Base-by-base conservation (phyloP, 2,113 vertebrate species). In the Eublepharis macularius region DNA sequence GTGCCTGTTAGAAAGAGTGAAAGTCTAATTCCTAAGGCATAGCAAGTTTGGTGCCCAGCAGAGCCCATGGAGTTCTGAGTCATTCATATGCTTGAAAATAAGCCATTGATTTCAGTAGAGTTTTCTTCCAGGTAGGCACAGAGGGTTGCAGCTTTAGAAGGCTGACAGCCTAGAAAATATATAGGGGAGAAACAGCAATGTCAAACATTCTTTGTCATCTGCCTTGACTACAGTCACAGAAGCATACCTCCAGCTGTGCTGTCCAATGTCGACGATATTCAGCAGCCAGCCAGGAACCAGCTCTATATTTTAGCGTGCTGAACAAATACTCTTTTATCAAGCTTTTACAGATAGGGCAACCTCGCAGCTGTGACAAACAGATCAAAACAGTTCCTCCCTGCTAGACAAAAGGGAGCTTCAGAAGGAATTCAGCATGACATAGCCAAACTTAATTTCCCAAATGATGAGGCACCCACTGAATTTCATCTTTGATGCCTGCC, bases 241-340 rank as follows among this genome's bases (percentile, higher is more conserved):
- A 81, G 41, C 81, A 34, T 68, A 13, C 86, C 77, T 88, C 39
- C 47, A 45, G 13, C 2, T 91, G 0, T 63, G 66, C 26, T 21
- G n/a, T 76, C 2, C 69, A 84, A 63, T 68, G 79, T 90, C 89
- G 86, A 29, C 34, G 34, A 26, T 39, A 29, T 39, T 54, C 41
- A 45, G 12, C n/a, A 88, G 26, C 68, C 88, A 49, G 2, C 3
- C 39, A 7, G 68, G 47, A 10, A 47, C 21, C 80, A 4, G 1
- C 51, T 91, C 92, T 93, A 63, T 69, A 89, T 81, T 41, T 51
- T 74, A 79, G 39, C 36, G 89, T 89, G 49, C 47, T 86, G 57
- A 79, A 32, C 16, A 86, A 74, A 90, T 90, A 17, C 19, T 79
- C 76, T 84, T 88, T 90, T 73, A 54, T 60, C 29, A 47, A 8